phyloP scores from a whole-genome alignment of 2,113 vertebrate genomes.

The Sceloporus undulatus region DNA sequence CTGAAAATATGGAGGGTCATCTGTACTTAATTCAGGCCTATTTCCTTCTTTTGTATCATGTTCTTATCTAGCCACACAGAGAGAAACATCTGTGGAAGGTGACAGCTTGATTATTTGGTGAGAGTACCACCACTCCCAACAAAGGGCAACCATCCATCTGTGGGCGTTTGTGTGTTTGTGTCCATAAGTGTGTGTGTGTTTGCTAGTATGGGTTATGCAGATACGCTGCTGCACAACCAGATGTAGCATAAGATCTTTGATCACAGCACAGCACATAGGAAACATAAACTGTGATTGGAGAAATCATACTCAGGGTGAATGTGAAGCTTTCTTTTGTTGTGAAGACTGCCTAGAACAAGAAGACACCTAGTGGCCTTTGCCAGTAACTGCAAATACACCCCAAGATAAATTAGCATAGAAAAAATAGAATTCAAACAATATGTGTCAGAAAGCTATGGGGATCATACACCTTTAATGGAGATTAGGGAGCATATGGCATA shows the following conservation, averaged over 20 bases:
- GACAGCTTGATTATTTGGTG: not conserved
- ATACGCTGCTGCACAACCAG: not conserved
- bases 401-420: not conserved
- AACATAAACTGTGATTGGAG: constrained; percentile 1
- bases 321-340: not conserved
- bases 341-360: constrained; percentile 53
- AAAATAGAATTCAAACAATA: not conserved
- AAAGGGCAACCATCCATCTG: not conserved
- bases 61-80: not conserved
- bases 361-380: constrained; percentile 67
- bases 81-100: not conserved
- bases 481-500: not conserved
- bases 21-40: not conserved
- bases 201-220: no score
- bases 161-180: no score
- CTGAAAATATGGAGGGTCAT: not conserved
- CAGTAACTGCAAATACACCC: constrained; percentile 51
- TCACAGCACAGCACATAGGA: not conserved
- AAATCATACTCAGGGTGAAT: not conserved
- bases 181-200: not conserved
- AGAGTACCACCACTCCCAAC: not conserved
- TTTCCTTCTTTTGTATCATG: not conserved
- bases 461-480: not conserved
- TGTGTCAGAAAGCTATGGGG: constrained; percentile 29
- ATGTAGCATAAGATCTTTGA: not conserved